Conservation (phyloP, 2,888 invertebrate species). For the Abrostola triplasia region DNA sequence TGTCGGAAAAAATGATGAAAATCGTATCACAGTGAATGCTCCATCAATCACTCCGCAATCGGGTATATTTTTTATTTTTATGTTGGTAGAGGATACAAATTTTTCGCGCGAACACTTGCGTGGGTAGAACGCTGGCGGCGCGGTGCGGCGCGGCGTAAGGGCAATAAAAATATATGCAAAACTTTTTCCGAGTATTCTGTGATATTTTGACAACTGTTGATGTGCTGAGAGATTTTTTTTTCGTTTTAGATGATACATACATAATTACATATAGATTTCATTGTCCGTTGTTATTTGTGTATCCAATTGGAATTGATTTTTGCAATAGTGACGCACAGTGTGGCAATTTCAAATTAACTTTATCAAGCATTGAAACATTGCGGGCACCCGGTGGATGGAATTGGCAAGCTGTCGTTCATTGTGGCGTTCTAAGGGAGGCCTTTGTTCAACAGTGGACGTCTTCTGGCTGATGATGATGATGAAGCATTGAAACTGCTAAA, state of each 20-base stretch:
- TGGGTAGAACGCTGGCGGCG: conserved; percentile 1
- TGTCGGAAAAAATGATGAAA: conserved; percentile 46
- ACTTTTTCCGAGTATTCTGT: conserved; percentile 30
- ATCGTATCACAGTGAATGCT: conserved; percentile 40
- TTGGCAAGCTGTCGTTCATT: no score
- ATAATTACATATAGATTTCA: background rate
- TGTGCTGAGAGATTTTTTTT: conserved; percentile 23
- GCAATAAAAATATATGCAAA: conserved; percentile 3
- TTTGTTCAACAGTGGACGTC: no score
- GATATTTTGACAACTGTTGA: conserved; percentile 47
- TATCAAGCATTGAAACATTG: no score
- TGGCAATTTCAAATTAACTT: no score
- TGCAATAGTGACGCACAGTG: no score
- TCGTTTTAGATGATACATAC: conserved; percentile 3
- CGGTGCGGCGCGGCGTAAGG: background rate
- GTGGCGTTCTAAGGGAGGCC: no score
- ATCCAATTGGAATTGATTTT: no score
- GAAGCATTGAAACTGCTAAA: no score
- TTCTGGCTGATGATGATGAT: no score
- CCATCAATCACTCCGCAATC: conserved; percentile 54
- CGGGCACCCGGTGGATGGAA: no score
- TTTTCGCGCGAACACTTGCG: conserved; percentile 31
- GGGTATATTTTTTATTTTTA: conserved; percentile 36
- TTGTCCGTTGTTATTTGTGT: no score
- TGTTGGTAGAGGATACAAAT: conserved; percentile 30